Evolutionary conservation across 2,797 vertebrate species (phyloP).

Genomic region (Sebastes steindachneri): DNA sequence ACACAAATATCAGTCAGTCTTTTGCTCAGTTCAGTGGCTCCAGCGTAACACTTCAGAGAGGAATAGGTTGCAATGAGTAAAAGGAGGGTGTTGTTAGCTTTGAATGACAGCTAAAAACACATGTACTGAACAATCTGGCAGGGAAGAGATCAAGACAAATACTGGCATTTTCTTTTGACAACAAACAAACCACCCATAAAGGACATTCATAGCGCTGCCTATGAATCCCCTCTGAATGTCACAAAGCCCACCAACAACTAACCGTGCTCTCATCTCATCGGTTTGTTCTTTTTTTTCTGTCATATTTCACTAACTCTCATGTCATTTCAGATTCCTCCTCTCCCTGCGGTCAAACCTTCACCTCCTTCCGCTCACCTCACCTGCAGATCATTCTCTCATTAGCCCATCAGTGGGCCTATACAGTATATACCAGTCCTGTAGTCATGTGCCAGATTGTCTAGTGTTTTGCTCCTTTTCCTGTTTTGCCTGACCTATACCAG

Average conservation of each 20-base stretch:
- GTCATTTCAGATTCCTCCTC: neutral
- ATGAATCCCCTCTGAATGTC: neutral
- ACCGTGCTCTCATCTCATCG: neutral
- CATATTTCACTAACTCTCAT: neutral
- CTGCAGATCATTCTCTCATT: neutral
- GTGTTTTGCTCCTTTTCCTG: neutral
- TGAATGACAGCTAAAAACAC: constrained; percentile 22
- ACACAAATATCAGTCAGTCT: neutral
- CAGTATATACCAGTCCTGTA: neutral
- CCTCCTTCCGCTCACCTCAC: neutral
- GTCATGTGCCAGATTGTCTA: neutral
- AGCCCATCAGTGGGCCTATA: neutral
- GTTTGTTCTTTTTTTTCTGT: neutral
- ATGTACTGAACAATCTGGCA: neutral
- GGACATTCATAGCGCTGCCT: neutral
- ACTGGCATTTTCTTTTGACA: constrained; percentile 13
- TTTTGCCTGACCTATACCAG: neutral
- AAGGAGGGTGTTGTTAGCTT: constrained; percentile 1
- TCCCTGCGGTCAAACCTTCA: neutral
- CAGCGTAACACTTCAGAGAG: neutral
- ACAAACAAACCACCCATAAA: neutral
- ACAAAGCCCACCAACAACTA: neutral
- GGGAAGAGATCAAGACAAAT: constrained; percentile 3
- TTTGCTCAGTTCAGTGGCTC: constrained; percentile 1
- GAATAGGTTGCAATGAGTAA: neutral